Evolutionary conservation across 2,113 vertebrate genomes (phyloP).

Genomic region (Chamaea fasciata): DNA sequence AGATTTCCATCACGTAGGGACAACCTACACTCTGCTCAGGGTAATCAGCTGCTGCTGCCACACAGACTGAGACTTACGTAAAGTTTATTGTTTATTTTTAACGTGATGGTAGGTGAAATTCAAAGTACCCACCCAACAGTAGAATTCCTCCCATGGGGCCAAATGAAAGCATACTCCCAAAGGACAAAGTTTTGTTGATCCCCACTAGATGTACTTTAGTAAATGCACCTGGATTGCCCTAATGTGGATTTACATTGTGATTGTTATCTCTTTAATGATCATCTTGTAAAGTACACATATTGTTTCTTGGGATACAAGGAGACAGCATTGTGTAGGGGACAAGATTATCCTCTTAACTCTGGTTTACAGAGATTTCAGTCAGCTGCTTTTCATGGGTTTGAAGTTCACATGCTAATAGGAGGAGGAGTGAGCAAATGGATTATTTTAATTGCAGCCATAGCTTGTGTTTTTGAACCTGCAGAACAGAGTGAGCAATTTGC

Average conservation of each 20-base stretch:
- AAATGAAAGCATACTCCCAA: neutral
- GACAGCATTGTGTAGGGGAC: neutral
- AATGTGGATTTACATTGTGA: neutral
- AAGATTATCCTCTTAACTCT: neutral
- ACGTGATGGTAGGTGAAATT: neutral
- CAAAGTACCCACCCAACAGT: neutral
- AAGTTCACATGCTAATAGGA: neutral
- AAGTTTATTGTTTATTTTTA: neutral
- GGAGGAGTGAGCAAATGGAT: neutral
- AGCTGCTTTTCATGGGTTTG: neutral
- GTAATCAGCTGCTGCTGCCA: neutral
- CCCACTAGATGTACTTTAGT: neutral
- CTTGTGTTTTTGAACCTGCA: neutral
- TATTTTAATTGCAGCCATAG: neutral
- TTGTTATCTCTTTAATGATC: neutral
- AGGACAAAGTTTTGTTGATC: neutral
- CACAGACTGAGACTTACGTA: neutral
- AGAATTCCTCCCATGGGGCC: neutral
- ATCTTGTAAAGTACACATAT: neutral
- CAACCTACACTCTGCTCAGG: neutral
- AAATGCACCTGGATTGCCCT: neutral
- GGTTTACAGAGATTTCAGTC: neutral
- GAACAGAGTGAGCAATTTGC: neutral
- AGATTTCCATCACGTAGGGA: fast-evolving
- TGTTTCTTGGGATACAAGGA: neutral